phyloP scores from a whole-genome alignment of 2,797 vertebrate genomes.

The Anas georgica region DNA sequence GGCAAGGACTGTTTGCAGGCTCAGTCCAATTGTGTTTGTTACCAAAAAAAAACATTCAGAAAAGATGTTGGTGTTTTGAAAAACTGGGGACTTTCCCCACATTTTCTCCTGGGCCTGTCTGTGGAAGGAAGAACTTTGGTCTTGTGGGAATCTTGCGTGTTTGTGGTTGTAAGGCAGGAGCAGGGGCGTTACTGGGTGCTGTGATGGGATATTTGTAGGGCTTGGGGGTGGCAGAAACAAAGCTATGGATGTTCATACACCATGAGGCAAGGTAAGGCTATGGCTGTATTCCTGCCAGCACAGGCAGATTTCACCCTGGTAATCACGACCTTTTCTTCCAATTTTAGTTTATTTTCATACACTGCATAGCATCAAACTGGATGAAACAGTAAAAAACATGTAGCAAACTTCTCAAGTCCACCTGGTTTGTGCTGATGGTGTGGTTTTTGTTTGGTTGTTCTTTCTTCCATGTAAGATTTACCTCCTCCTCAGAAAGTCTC shows the following conservation, averaged over 20 bases:
- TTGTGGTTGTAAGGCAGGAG: rapidly evolving
- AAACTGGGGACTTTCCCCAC: not conserved
- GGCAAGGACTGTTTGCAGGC: not conserved
- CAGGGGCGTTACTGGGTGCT: rapidly evolving
- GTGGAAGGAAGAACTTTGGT: not conserved
- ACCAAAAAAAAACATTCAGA: not conserved
- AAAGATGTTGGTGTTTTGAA: not conserved
- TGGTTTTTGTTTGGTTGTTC: not conserved
- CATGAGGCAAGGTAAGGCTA: rapidly evolving
- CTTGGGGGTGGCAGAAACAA: not conserved
- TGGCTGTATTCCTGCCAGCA: rapidly evolving
- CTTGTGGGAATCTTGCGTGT: rapidly evolving
- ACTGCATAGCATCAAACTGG: rapidly evolving
- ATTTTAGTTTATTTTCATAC: rapidly evolving
- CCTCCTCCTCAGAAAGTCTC: constrained; percentile 59
- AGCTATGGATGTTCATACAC: rapidly evolving
- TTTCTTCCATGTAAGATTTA: constrained; percentile 14
- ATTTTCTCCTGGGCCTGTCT: not conserved
- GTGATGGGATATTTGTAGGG: rapidly evolving
- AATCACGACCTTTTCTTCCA: not conserved
- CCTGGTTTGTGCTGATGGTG: not conserved
- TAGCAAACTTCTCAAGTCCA: rapidly evolving
- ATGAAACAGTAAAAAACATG: rapidly evolving
- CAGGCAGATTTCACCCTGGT: not conserved
- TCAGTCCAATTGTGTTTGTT: not conserved